Base-by-base conservation (phyloP, 2,888 invertebrate species). In the Napeogenes inachia region DNA sequence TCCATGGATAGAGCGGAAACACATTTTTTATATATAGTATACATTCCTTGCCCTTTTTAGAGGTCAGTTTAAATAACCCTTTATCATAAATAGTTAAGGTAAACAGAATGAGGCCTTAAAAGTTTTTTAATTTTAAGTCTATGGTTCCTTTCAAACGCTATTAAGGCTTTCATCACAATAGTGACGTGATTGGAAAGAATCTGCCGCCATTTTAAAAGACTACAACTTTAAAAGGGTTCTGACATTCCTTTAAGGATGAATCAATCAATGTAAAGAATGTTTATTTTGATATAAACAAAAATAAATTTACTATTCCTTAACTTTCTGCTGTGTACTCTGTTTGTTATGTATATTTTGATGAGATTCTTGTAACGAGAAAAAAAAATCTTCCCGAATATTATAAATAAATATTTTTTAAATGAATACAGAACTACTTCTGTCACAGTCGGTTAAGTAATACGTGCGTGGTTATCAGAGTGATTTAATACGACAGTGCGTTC, bases 171-270 rank as follows among this genome's bases (percentile, higher is more conserved):
- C 8, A 53, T 13, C 4, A 59, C 64, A 64, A 66, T 58, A 60
- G 61, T 69, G 68, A 68, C 65, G 64, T 67, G 61, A 70, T 69
- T 65, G 62, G 46, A 38, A 56, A 53, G 57, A 62, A 56, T 60
- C 53, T 47, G 56, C 30, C 56, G 53, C 30, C 32, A 30, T 30
- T 47, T 13, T 47, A 21, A 47, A 47, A 21, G n/a, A 47, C n/a
- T 12, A 47, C 6, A 47, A 47, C n/a, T 47, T 42, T 42, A 42
- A 50, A 50, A 30, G 12, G 50, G 30, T 30, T 50, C 10, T 50
- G 30, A 50, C 30, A 45, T 59, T 45, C 45, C 45, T 53, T 32
- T 4, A 13, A 54, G 42, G n/a, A 4, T 32, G 38, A 38, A 32
- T 35, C 13, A 46, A 50, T 53, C 32, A 21, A 10, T 42, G 10